These are phyloP conservation scores for Toxotes chatareus DNA, from an alignment of 2,113 vertebrate genomes.

Conservation along the genomic window DNA sequence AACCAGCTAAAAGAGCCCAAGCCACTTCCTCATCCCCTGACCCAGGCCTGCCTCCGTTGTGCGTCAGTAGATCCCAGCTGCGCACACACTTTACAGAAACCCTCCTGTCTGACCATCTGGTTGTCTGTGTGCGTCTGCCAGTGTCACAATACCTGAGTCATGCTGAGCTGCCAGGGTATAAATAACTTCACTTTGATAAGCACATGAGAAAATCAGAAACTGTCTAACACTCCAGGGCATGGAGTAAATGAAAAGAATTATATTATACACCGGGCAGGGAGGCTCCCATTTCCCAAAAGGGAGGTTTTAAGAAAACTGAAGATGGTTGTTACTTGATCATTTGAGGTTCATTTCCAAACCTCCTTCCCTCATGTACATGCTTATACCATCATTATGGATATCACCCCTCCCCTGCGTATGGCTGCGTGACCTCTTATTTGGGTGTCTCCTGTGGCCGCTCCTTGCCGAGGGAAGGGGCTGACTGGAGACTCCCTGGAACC, in stretches of 20 bases:
- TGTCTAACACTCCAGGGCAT: conserved; percentile 17
- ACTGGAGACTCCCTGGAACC: conserved; percentile 81
- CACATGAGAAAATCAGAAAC: conserved; percentile 55
- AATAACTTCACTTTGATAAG: conserved; percentile 65
- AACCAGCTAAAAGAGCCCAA: conserved; percentile 55
- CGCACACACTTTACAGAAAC: conserved; percentile 22
- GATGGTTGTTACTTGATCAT: conserved; percentile 49
- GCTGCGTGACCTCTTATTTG: conserved; percentile 70
- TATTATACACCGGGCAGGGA: background rate
- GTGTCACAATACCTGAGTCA: conserved; percentile 69
- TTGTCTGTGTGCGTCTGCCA: conserved; percentile 41
- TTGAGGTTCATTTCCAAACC: conserved; percentile 48
- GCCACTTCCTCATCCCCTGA: conserved; percentile 76
- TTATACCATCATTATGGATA: conserved; percentile 44
- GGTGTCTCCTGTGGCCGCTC: conserved; percentile 69
- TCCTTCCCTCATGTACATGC: conserved; percentile 19
- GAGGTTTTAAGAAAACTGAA: conserved; percentile 29
- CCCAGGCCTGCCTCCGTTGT: conserved; percentile 54
- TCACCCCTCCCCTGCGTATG: background rate
- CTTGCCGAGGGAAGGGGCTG: conserved; percentile 63
- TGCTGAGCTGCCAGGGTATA: conserved; percentile 32
- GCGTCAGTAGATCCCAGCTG: conserved; percentile 60
- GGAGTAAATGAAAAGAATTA: conserved; percentile 4
- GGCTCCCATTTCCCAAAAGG: background rate
- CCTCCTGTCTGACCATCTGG: conserved; percentile 57